These are phyloP conservation scores for Leptinotarsa tumamoca DNA, from an alignment of 2,888 invertebrate species.

Conservation along the genomic window DNA sequence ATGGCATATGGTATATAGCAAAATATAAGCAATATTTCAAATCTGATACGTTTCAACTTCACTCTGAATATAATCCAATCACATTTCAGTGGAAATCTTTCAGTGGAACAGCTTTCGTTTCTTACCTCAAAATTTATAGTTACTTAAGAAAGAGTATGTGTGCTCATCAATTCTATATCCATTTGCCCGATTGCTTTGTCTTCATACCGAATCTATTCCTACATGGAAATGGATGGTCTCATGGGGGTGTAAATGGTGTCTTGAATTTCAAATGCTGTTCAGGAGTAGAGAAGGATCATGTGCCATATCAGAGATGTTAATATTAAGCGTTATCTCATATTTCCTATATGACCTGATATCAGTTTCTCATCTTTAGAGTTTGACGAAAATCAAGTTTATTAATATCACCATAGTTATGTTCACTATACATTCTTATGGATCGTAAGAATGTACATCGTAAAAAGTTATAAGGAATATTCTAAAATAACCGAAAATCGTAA, in stretches of 20 bases:
- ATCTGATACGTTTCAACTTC: background rate
- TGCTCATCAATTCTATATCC: conserved; percentile 41
- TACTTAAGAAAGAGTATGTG: conserved; percentile 33
- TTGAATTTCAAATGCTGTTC: conserved; percentile 11
- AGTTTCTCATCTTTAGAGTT: background rate
- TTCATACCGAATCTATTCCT: conserved; percentile 22
- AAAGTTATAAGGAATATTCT: background rate
- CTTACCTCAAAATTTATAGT: conserved; percentile 34
- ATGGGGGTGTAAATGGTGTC: conserved; percentile 11
- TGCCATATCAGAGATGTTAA: conserved; percentile 2
- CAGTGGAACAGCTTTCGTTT: background rate
- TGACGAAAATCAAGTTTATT: background rate
- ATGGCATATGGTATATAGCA: no score
- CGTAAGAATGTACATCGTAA: background rate
- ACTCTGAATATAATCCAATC: conserved; percentile 1
- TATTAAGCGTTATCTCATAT: background rate
- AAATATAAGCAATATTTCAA: background rate
- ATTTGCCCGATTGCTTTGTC: conserved; percentile 40
- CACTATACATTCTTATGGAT: background rate
- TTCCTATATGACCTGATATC: background rate
- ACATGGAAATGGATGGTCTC: conserved; percentile 39
- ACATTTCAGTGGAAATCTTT: background rate
- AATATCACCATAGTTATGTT: no score
- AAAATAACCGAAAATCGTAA: no score
- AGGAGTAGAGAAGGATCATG: background rate